Evolutionary conservation across 2,797 vertebrate genomes (phyloP).

Genomic region (Bovichtus diacanthus): DNA sequence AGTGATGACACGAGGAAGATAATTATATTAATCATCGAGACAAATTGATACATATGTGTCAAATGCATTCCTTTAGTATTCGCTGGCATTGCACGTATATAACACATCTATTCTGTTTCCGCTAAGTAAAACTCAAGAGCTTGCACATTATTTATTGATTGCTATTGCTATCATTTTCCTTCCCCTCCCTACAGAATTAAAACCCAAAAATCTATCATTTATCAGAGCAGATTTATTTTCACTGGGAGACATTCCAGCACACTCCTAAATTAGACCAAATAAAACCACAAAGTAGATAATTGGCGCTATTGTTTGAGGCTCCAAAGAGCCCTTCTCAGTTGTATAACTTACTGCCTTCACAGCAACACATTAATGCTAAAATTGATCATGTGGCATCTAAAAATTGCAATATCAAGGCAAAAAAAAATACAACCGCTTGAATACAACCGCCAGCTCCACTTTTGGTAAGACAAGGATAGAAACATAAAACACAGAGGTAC

Average conservation of each 20-base stretch:
- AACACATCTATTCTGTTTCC: not conserved
- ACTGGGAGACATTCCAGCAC: constrained; percentile 9
- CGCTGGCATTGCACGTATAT: constrained; percentile 18
- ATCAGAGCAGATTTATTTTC: constrained; percentile 10
- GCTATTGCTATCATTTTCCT: constrained; percentile 9
- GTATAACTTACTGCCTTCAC: constrained; percentile 2
- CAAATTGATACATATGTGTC: constrained; percentile 13
- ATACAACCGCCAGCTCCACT: not conserved
- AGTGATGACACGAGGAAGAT: constrained; percentile 18
- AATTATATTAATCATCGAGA: constrained; percentile 32
- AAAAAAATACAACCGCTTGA: no score
- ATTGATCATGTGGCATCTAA: not conserved
- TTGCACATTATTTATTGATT: constrained; percentile 31
- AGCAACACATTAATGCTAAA: not conserved
- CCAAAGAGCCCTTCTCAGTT: constrained; percentile 7
- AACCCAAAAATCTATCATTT: constrained; percentile 16
- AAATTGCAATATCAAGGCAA: not conserved
- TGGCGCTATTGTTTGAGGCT: constrained; percentile 15
- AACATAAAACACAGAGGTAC: constrained; percentile 1
- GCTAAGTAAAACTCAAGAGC: constrained; percentile 7
- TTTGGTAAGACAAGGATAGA: not conserved
- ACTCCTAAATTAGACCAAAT: constrained; percentile 19
- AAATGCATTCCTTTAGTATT: constrained; percentile 4
- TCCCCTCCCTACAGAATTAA: not conserved
- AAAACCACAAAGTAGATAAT: constrained; percentile 10